These are phyloP conservation scores for Patella ulyssiponensis DNA, from an alignment of 2,888 invertebrate species.

Conservation along the genomic window DNA sequence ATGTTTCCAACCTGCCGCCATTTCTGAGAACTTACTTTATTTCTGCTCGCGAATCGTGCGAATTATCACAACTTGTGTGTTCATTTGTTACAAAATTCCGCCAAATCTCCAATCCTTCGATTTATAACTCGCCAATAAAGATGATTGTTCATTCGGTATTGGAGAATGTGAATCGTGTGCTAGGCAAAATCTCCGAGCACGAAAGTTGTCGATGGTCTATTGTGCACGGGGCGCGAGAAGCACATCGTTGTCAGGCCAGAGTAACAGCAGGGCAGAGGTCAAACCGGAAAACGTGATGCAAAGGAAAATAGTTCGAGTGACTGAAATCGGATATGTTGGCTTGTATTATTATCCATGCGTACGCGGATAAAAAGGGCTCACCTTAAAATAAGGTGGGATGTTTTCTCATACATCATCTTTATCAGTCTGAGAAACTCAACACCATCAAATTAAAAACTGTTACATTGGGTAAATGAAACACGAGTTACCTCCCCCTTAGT, in stretches of 20 bases:
- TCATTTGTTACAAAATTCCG: slow-evolving; percentile 9
- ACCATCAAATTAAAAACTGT: slow-evolving; percentile 9
- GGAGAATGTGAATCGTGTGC: background rate
- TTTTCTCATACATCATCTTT: background rate
- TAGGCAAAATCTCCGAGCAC: slow-evolving; percentile 4
- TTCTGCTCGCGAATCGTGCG: background rate
- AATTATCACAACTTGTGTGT: slow-evolving; percentile 6
- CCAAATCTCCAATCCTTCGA: background rate
- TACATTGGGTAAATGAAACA: background rate
- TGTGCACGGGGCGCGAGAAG: background rate
- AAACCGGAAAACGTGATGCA: slow-evolving; percentile 25
- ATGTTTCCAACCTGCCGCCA: no score
- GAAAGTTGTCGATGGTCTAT: background rate
- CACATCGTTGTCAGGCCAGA: slow-evolving; percentile 11
- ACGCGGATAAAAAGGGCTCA: background rate
- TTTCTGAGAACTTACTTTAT: background rate
- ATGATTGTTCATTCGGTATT: background rate
- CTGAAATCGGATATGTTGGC: slow-evolving; percentile 19
- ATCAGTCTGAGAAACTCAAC: background rate
- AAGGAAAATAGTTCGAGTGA: slow-evolving; percentile 20
- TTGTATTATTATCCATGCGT: slow-evolving; percentile 20
- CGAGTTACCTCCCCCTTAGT: background rate
- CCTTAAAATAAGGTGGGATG: slow-evolving; percentile 7
- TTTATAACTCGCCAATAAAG: background rate
- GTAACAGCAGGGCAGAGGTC: slow-evolving; percentile 16